Base-by-base conservation (phyloP, 2,888 invertebrate genomes). In the Macropis europaea region DNA sequence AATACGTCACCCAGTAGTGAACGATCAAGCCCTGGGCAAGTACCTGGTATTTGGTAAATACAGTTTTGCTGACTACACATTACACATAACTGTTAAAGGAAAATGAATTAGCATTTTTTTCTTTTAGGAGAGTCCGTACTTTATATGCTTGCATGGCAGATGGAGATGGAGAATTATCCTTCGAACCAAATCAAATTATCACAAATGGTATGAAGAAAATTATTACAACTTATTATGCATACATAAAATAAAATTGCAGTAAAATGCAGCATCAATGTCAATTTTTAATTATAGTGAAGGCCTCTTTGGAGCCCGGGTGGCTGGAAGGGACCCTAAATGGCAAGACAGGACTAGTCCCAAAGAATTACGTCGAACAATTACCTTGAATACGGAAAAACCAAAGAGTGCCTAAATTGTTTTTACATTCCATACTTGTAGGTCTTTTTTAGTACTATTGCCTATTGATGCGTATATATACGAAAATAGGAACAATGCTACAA, bases 161-260 rank as follows among this genome's bases (percentile, higher is more conserved):
- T 91, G 97, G 97, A 91, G 97, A 97, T 88, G 97, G 97, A 76
- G 99, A 99, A 92, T 92, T 99, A 82, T 98, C 98, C 26, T 99
- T 99, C 92, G 97, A 98, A 92, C 98, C 99, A 76, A 99, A 99
- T 93, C 97, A 98, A 93, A 97, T 99, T 86, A 97, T 99, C 86
- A 97, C 96, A 74, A 97, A 98, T 92, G 98, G 99, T 97, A 91
- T 92, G 92, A 15, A 36, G 15, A 19, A 28, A 11, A 30, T 19
- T 19, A 32, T 5, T 47, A 38, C 17, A 42, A 7, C 22, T 22
- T 4, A 30, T 5, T 15, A 17, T 40, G n/a, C n/a, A n/a, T 38
- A 17, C 3, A 15, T 22, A 22, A 47, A 36, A 15, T 6, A 22
- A 11, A 48, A 32, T 13, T 56, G 9, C 11, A 28, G 43, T 56